Evolutionary conservation across 2,888 invertebrate genomes (phyloP).

Genomic region (Dysmachus trigonus): DNA sequence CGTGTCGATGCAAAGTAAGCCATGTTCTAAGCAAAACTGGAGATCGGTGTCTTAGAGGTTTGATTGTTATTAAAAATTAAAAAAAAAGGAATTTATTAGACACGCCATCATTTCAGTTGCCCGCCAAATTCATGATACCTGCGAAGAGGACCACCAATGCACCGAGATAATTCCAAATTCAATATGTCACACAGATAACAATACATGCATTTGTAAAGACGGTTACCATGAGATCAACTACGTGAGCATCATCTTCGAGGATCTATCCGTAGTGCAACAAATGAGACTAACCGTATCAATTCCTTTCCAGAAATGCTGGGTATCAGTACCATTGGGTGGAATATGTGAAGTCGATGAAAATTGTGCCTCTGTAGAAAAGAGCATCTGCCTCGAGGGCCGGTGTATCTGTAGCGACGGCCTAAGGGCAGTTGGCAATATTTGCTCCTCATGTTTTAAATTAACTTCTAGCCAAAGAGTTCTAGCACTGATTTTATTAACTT

Average conservation of each 20-base stretch:
- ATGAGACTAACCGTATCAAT: slow-evolving; percentile 38
- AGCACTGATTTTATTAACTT: slow-evolving; percentile 49
- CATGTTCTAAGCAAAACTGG: slow-evolving; percentile 57
- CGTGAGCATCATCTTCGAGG: slow-evolving; percentile 47
- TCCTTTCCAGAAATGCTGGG: slow-evolving; percentile 52
- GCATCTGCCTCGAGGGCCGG: slow-evolving; percentile 48
- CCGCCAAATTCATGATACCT: slow-evolving; percentile 46
- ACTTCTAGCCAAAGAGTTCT: slow-evolving; percentile 50
- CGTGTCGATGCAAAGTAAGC: slow-evolving; percentile 59
- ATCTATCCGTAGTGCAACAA: slow-evolving; percentile 36
- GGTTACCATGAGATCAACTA: slow-evolving; percentile 50
- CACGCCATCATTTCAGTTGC: slow-evolving; percentile 42
- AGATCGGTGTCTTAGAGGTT: slow-evolving; percentile 58
- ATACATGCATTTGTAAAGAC: slow-evolving; percentile 48
- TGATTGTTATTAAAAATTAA: background rate
- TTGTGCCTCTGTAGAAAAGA: slow-evolving; percentile 48
- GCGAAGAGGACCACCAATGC: slow-evolving; percentile 51
- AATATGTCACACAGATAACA: slow-evolving; percentile 48
- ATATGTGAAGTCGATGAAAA: slow-evolving; percentile 53
- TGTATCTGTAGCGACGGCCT: slow-evolving; percentile 48
- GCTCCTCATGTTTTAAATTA: slow-evolving; percentile 45
- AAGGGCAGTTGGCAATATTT: slow-evolving; percentile 43
- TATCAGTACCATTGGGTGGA: slow-evolving; percentile 49
- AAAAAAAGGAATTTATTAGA: background rate
- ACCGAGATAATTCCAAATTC: slow-evolving; percentile 47